Conservation (phyloP, 2,113 vertebrate genomes). For the Dromaius novaehollandiae region DNA sequence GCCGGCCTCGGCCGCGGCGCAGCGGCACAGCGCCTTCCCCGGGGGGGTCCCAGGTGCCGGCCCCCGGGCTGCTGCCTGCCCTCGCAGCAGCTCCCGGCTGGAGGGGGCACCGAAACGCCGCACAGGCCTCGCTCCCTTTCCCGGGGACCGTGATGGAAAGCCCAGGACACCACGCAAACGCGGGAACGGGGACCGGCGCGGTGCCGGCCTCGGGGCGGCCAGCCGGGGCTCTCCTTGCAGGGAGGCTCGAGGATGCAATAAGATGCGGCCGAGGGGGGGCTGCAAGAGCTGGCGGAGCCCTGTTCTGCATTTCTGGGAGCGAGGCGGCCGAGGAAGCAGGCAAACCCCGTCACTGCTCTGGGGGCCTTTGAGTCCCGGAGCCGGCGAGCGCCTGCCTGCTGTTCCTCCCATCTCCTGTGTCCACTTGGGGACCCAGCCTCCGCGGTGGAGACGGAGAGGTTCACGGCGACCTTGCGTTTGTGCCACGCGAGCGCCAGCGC, state of each 20-base stretch:
- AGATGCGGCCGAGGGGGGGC: background rate
- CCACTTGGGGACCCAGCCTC: background rate
- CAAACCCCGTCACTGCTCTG: background rate
- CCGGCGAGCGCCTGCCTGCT: background rate
- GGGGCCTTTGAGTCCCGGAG: background rate
- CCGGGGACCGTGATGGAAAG: background rate
- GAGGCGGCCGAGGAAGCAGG: background rate
- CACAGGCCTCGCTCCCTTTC: background rate
- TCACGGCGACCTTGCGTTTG: background rate
- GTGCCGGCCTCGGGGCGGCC: rapidly evolving
- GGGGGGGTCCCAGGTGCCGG: no score
- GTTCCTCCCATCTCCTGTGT: rapidly evolving
- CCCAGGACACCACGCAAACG: background rate
- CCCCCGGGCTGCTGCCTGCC: background rate
- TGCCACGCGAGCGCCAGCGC: background rate
- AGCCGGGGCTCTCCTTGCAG: background rate
- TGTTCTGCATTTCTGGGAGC: rapidly evolving
- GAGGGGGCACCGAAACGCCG: rapidly evolving
- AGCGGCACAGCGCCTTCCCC: background rate
- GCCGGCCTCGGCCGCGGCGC: background rate
- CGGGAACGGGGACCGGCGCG: background rate
- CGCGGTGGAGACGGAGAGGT: background rate
- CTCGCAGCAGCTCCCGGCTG: background rate
- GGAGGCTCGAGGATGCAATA: background rate
- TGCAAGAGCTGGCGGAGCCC: background rate